phyloP scores from a whole-genome alignment of 2,113 vertebrate species.

The Geococcyx californianus region DNA sequence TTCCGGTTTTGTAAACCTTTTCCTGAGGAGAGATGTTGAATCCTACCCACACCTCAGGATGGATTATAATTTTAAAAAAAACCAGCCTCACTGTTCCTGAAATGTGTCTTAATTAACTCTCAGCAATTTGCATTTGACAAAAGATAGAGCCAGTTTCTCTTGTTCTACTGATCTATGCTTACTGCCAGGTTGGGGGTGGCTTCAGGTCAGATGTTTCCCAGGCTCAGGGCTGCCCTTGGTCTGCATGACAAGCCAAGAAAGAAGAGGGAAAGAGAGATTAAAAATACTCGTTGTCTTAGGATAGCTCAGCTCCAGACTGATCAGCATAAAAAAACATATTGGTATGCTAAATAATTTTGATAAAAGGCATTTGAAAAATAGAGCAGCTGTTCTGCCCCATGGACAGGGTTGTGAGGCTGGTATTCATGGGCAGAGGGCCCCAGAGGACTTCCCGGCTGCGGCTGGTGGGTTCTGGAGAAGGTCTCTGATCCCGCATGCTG shows the following conservation, averaged over 20 bases:
- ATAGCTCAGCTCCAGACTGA: slow-evolving; percentile 20
- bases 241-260: not conserved
- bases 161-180: slow-evolving; percentile 31
- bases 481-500: rapidly evolving
- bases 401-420: not conserved
- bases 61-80: not conserved
- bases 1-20: not conserved
- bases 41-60: slow-evolving; percentile 33
- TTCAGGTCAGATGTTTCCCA: slow-evolving; percentile 59
- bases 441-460: not conserved
- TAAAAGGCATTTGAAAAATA: not conserved
- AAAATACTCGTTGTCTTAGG: not conserved
- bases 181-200: slow-evolving; percentile 30
- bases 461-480: not conserved
- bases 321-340: not conserved
- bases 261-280: not conserved
- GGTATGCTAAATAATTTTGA: slow-evolving; percentile 1
- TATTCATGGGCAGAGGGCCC: not conserved
- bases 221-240: slow-evolving; percentile 33
- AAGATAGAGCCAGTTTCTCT: slow-evolving; percentile 64
- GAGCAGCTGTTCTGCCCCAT: not conserved
- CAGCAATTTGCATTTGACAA: slow-evolving; percentile 56
- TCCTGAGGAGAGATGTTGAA: not conserved
- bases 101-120: slow-evolving; percentile 48
- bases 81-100: not conserved